These are phyloP conservation scores for Scartelaos histophorus DNA, from an alignment of 2,113 vertebrate species.

Conservation along the genomic window DNA sequence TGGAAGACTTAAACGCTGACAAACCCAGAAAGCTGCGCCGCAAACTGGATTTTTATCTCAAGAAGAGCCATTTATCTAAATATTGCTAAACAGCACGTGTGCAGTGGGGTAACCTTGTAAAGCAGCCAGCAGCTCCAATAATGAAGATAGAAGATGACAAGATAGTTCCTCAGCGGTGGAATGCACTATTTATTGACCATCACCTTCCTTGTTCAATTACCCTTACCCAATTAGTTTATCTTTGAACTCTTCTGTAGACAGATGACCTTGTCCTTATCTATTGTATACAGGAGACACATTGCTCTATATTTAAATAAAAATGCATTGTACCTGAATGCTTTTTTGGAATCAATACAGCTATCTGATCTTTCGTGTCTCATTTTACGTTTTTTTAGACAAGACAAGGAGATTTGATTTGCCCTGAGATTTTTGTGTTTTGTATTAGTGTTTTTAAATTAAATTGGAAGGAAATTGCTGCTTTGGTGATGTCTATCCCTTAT, in stretches of 20 bases:
- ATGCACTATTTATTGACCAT: conserved; percentile 43
- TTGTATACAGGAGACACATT: conserved; percentile 47
- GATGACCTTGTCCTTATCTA: conserved; percentile 58
- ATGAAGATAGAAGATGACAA: conserved; percentile 47
- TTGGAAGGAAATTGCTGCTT: too few relatives aligned
- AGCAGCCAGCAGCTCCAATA: conserved; percentile 26
- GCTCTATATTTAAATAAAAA: conserved; percentile 55
- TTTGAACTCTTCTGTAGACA: conserved; percentile 52
- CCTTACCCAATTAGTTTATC: conserved; percentile 58
- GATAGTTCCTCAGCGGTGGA: conserved; percentile 28
- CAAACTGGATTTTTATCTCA: conserved; percentile 9
- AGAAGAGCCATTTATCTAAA: conserved; percentile 36
- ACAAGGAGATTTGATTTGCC: not conserved
- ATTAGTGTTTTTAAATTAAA: not conserved
- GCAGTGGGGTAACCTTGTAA: conserved; percentile 1
- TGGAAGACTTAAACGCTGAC: conserved; percentile 24
- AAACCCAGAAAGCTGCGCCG: conserved; percentile 18
- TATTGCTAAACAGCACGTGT: conserved; percentile 28
- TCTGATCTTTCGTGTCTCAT: not conserved
- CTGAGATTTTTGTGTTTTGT: not conserved
- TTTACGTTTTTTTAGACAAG: not conserved
- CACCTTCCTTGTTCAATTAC: conserved; percentile 55
- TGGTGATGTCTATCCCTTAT: too few relatives aligned
- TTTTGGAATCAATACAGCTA: not conserved
- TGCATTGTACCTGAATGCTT: not conserved